Evolutionary conservation across 2,888 invertebrate species (phyloP).

Genomic region (Thera obeliscata): DNA sequence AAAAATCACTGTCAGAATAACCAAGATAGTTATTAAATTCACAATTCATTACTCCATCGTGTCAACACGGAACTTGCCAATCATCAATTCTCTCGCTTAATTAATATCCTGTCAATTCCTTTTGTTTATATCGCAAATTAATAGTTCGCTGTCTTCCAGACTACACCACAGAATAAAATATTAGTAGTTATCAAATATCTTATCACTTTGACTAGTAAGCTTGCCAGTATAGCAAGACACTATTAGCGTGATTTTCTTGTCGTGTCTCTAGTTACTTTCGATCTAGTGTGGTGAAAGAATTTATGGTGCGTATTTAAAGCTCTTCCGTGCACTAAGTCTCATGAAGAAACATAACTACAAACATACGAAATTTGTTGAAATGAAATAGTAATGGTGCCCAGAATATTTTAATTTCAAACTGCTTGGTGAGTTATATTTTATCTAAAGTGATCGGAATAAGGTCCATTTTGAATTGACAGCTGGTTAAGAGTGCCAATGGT

Average conservation of each 20-base stretch:
- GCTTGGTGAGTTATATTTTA: neutral
- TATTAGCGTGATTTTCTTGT: too few relatives aligned
- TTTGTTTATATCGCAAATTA: constrained; percentile 48
- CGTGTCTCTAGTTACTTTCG: neutral
- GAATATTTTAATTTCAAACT: too few relatives aligned
- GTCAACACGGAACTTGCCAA: constrained; percentile 45
- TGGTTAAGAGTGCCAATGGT: constrained; percentile 8
- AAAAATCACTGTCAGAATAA: constrained; percentile 26
- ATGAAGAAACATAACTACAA: too few relatives aligned
- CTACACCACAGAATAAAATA: constrained; percentile 42
- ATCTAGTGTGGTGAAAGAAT: too few relatives aligned
- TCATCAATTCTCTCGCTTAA: constrained; percentile 49
- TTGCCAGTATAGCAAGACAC: neutral
- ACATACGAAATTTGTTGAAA: too few relatives aligned
- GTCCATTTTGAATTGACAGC: neutral
- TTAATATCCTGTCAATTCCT: constrained; percentile 53
- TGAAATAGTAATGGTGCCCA: too few relatives aligned
- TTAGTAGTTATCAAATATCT: neutral
- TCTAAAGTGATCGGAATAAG: neutral
- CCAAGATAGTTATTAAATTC: constrained; percentile 34
- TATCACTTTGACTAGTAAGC: neutral
- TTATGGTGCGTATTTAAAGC: too few relatives aligned
- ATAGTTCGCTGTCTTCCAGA: constrained; percentile 54
- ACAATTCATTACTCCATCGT: constrained; percentile 39
- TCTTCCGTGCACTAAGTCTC: too few relatives aligned